These are phyloP conservation scores for Illadopsis cleaveri DNA, from an alignment of 2,113 vertebrate species.

Conservation along the genomic window DNA sequence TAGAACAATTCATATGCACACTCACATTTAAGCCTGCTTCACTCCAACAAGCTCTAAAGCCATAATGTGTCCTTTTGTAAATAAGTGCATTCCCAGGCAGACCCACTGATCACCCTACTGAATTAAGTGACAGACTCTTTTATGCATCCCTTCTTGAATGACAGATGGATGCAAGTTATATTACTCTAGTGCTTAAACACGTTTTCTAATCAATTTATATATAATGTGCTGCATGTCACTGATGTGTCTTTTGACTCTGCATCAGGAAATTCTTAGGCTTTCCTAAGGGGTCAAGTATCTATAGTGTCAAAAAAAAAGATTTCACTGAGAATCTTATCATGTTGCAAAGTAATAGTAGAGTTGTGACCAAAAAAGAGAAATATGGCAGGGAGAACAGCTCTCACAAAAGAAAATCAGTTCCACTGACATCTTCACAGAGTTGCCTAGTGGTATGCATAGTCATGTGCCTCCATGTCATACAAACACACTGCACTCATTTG, in stretches of 20 bases:
- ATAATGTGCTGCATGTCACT: neutral
- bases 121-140: slow-evolving; percentile 54
- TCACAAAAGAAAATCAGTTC: neutral
- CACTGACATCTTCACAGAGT: neutral
- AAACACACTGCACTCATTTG: neutral
- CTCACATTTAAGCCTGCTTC: slow-evolving; percentile 20
- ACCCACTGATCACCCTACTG: slow-evolving; percentile 9
- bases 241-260: neutral
- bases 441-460: neutral
- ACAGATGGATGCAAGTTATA: slow-evolving; percentile 14
- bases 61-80: slow-evolving; percentile 1
- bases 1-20: neutral
- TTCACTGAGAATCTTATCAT: neutral
- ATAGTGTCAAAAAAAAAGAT: neutral
- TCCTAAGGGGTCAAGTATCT: neutral
- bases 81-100: neutral
- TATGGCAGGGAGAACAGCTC: neutral
- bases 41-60: slow-evolving; percentile 5
- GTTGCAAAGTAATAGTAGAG: neutral
- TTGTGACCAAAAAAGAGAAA: neutral
- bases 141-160: slow-evolving; percentile 21
- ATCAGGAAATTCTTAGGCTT: neutral
- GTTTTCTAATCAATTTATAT: neutral
- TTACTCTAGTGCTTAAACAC: neutral
- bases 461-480: neutral